These are phyloP conservation scores for Pemphigus obesinymphae DNA, from an alignment of 1,140 invertebrate genomes.

Conservation along the genomic window DNA sequence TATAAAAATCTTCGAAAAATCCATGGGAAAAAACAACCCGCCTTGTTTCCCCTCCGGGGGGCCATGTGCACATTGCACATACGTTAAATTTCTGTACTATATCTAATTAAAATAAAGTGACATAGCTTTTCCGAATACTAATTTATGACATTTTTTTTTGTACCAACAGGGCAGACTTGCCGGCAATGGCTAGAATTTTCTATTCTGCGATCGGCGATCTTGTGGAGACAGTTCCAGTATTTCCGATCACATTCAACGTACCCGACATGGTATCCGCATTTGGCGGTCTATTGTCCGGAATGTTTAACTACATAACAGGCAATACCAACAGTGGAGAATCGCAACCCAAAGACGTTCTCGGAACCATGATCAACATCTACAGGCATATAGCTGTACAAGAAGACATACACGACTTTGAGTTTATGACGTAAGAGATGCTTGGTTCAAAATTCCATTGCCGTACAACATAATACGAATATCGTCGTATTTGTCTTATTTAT, in stretches of 20 bases:
- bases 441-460: too few species aligned
- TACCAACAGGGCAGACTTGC: neutral
- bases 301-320: constrained; percentile 22
- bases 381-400: constrained; percentile 28
- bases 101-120: too few species aligned
- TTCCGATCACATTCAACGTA: constrained; percentile 37
- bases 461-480: too few species aligned
- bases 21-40: too few species aligned
- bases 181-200: constrained; percentile 27
- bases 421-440: constrained; percentile 14
- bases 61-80: too few species aligned
- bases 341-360: constrained; percentile 14
- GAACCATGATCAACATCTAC: neutral
- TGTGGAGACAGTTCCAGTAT: neutral
- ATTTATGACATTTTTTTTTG: neutral
- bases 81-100: too few species aligned
- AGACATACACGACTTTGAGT: constrained; percentile 24
- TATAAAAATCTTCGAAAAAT: too few species aligned
- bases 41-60: too few species aligned
- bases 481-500: too few species aligned
- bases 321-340: neutral
- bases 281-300: constrained; percentile 16
- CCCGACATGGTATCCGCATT: constrained; percentile 31
- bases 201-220: constrained; percentile 28
- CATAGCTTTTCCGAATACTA: too few species aligned